Percentiles rank a stretch among this genome's conserved stretches.
Conservation (phyloP, 2,888 invertebrate genomes). For the Silvanus unidentatus region DNA sequence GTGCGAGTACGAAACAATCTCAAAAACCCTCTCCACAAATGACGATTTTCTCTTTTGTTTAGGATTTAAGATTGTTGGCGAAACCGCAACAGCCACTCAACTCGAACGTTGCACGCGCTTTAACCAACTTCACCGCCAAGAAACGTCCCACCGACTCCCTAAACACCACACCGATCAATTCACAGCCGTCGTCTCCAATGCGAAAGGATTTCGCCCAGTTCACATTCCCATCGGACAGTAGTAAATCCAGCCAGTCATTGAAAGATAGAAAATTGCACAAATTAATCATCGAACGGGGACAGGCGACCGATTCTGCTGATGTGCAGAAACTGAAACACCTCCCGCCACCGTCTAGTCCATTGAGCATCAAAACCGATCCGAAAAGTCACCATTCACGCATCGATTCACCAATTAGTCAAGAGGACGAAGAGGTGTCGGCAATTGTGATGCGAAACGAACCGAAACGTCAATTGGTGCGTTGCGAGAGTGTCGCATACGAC, state of each 20-base stretch:
- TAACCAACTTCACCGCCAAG: conserved; percentile 47
- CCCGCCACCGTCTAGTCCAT: conserved; percentile 36
- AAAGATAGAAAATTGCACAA: too few relatives aligned
- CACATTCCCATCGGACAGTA: conserved; percentile 39
- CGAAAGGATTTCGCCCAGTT: conserved; percentile 56
- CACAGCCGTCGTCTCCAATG: conserved; percentile 67
- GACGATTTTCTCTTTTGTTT: not conserved
- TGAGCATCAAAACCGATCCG: conserved; percentile 35
- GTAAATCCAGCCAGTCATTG: too few relatives aligned
- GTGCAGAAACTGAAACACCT: conserved; percentile 18
- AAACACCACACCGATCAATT: conserved; percentile 46
- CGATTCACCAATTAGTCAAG: conserved; percentile 41
- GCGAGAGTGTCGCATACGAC: conserved; percentile 44
- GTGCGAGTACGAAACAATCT: conserved; percentile 53
- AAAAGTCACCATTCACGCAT: conserved; percentile 37
- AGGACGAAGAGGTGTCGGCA: conserved; percentile 52
- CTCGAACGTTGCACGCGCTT: conserved; percentile 62
- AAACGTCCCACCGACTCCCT: conserved; percentile 40
- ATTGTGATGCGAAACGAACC: conserved; percentile 44
- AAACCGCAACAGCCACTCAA: conserved; percentile 49
- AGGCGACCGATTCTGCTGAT: not conserved
- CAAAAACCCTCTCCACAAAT: not conserved
- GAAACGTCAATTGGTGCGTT: conserved; percentile 30
- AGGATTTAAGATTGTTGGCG: conserved; percentile 17
- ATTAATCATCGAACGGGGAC: not conserved